These are phyloP conservation scores for cat (Felis catus) DNA, from an alignment of 2,113 vertebrate genomes.

Conservation along the genomic window DNA sequence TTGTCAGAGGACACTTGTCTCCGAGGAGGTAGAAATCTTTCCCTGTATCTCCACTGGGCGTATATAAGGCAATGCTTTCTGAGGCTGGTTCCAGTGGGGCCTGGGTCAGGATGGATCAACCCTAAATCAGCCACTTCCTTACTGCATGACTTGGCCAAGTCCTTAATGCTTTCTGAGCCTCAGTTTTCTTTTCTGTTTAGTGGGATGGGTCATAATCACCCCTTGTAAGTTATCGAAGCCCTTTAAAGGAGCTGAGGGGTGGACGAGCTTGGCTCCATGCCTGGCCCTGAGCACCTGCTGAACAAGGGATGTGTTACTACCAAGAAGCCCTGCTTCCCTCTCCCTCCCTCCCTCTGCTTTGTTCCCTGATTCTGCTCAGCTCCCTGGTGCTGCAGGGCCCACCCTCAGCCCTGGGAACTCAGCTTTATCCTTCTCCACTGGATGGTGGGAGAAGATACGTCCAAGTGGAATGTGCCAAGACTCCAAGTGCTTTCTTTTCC, in stretches of 20 bases:
- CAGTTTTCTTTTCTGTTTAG: not conserved
- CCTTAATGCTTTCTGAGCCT: not conserved
- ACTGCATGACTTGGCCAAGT: not conserved
- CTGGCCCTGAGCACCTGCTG: not conserved
- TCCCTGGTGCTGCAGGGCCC: not conserved
- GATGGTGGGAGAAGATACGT: not conserved
- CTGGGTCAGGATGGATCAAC: not conserved
- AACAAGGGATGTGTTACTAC: not conserved
- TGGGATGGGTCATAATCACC: not conserved
- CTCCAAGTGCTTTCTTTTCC: not conserved
- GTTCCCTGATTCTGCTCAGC: not conserved
- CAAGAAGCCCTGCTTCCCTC: not conserved
- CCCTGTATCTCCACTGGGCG: not conserved
- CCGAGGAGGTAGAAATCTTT: not conserved
- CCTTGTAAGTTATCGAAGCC: not conserved
- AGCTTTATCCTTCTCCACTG: not conserved
- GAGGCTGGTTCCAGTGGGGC: not conserved
- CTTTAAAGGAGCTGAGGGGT: not conserved
- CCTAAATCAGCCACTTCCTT: not conserved
- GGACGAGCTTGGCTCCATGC: fast-evolving
- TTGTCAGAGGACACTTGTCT: not conserved
- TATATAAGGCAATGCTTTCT: not conserved
- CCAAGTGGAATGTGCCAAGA: not conserved
- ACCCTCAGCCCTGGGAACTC: not conserved
- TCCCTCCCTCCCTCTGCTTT: not conserved